Percentiles rank a stretch among this genome's conserved stretches.
phyloP scores from a whole-genome alignment of 1,140 invertebrate genomes.

The Helicorthomorpha holstii region DNA sequence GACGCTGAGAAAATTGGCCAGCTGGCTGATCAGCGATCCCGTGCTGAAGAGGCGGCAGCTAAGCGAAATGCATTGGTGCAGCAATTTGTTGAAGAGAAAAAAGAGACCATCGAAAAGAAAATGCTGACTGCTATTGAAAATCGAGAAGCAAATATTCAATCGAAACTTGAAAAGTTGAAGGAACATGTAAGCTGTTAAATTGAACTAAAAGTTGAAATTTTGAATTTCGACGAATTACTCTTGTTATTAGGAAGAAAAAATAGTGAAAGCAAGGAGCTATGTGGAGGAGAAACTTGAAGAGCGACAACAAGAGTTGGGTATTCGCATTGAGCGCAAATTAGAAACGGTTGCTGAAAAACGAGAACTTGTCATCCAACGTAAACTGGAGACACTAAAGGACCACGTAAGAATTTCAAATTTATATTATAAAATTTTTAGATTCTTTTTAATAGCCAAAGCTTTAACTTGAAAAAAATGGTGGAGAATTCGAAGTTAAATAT shows the following conservation, averaged over 20 bases:
- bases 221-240: too few species aligned
- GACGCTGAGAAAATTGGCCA: constrained; percentile 67
- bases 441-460: too few species aligned
- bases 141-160: constrained; percentile 57
- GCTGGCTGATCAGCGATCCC: constrained; percentile 57
- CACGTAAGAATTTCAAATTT: constrained; percentile 51
- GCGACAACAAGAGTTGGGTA: constrained; percentile 32
- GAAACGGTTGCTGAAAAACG: constrained; percentile 54
- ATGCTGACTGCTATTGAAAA: constrained; percentile 54
- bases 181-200: constrained; percentile 48
- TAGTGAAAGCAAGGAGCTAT: constrained; percentile 46
- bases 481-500: too few species aligned
- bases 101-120: constrained; percentile 51
- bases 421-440: too few species aligned
- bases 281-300: constrained; percentile 41
- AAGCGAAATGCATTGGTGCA: constrained; percentile 72
- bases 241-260: too few species aligned
- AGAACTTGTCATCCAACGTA: constrained; percentile 58
- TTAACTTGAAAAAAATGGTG: too few species aligned
- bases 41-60: constrained; percentile 73
- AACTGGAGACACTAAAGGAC: constrained; percentile 57
- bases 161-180: constrained; percentile 56
- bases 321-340: constrained; percentile 52
- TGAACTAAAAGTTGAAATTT: too few species aligned
- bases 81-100: constrained; percentile 41